Evolutionary conservation across 2,113 vertebrate genomes (phyloP).

Genomic region (Gambusia affinis): DNA sequence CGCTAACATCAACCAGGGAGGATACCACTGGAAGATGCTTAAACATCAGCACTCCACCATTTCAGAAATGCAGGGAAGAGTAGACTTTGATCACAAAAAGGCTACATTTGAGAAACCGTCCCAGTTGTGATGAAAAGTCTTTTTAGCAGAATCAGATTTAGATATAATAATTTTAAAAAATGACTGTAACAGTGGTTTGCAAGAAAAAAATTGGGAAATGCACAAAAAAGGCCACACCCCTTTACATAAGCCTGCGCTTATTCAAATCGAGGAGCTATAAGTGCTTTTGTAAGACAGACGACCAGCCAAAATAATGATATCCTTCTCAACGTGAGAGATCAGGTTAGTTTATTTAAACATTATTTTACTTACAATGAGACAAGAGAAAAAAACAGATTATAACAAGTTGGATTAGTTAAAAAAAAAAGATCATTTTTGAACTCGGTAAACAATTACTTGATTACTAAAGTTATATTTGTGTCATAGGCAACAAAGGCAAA

Average conservation of each 20-base stretch:
- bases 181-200: neutral
- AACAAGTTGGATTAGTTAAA: neutral
- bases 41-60: slow-evolving; percentile 72
- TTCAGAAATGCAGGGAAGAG: slow-evolving; percentile 52
- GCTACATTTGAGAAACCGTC: slow-evolving; percentile 37
- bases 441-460: neutral
- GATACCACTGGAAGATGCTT: slow-evolving; percentile 66
- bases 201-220: slow-evolving; percentile 3
- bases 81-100: slow-evolving; percentile 42
- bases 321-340: neutral
- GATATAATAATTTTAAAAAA: neutral
- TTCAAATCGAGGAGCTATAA: slow-evolving; percentile 7
- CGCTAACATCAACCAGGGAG: slow-evolving; percentile 72
- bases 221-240: slow-evolving; percentile 39
- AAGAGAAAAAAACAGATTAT: neutral
- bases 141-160: slow-evolving; percentile 6
- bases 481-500: slow-evolving; percentile 4
- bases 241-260: slow-evolving; percentile 14
- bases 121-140: slow-evolving; percentile 5
- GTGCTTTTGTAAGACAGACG: neutral
- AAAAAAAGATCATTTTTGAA: neutral
- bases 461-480: neutral
- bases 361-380: too few relatives aligned
- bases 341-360: neutral
- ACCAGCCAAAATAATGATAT: neutral